These are phyloP conservation scores for Tipula lateralis DNA, from an alignment of 2,888 invertebrate species.

Conservation along the genomic window DNA sequence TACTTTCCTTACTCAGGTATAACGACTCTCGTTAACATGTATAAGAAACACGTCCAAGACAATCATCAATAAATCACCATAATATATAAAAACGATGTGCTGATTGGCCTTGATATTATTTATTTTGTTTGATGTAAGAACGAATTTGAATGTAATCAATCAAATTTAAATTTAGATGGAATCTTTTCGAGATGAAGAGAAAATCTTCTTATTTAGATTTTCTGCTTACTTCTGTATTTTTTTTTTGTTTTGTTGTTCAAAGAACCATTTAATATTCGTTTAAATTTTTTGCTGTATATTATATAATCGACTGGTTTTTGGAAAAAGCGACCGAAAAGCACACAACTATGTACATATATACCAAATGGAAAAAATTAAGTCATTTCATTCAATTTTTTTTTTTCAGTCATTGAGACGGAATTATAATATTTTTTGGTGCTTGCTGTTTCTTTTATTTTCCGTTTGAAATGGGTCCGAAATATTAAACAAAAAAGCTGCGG, in stretches of 20 bases:
- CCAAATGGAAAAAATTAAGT: background rate
- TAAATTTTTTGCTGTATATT: background rate
- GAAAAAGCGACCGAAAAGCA: background rate
- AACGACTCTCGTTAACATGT: background rate
- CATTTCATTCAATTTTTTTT: background rate
- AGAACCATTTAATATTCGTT: slow-evolving; percentile 1
- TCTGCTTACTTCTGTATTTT: background rate
- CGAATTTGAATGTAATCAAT: slow-evolving; percentile 13
- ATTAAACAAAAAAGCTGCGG: background rate
- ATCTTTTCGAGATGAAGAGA: background rate
- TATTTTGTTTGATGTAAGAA: background rate
- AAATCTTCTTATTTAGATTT: background rate
- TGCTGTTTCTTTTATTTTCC: slow-evolving; percentile 14
- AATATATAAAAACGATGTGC: background rate
- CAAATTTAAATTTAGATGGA: slow-evolving; percentile 19
- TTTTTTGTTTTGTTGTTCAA: background rate
- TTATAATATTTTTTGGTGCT: background rate
- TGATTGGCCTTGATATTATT: background rate
- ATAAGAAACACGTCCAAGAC: background rate
- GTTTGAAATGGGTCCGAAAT: background rate
- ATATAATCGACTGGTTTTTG: background rate
- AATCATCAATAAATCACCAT: background rate
- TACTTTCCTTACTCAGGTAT: no score
- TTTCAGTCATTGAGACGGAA: background rate
- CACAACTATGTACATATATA: background rate